Evolutionary conservation across 2,888 invertebrate species (phyloP).

Genomic region (Diachrysia chrysitis): DNA sequence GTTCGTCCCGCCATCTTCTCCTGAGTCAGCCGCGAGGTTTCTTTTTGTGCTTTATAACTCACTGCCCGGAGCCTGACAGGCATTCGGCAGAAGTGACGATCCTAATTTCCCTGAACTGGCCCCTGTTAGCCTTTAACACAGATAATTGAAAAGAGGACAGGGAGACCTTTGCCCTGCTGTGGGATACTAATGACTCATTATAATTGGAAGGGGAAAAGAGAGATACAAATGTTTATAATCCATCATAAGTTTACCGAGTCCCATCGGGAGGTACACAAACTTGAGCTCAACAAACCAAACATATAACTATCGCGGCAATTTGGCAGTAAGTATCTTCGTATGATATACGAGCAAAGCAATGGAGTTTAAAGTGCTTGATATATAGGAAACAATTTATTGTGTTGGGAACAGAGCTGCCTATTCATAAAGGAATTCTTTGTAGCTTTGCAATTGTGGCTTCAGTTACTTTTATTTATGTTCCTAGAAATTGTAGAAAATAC

Average conservation of each 20-base stretch:
- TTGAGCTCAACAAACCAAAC: neutral
- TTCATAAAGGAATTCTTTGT: conserved; percentile 2
- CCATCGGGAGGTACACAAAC: neutral
- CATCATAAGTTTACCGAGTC: neutral
- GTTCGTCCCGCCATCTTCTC: too few relatives aligned
- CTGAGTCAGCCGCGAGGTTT: too few relatives aligned
- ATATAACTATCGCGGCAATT: neutral
- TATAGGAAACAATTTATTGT: neutral
- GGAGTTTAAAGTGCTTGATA: neutral
- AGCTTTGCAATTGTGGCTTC: neutral
- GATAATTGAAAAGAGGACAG: too few relatives aligned
- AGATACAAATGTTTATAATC: too few relatives aligned
- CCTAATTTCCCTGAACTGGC: too few relatives aligned
- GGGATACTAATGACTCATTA: too few relatives aligned
- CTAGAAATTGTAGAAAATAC: neutral
- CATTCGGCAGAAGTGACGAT: too few relatives aligned
- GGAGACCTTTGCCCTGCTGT: too few relatives aligned
- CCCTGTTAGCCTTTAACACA: too few relatives aligned
- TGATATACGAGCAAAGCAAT: neutral
- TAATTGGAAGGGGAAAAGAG: too few relatives aligned
- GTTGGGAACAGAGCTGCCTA: neutral
- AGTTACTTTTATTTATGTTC: conserved; percentile 1
- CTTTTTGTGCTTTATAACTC: too few relatives aligned
- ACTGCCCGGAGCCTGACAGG: too few relatives aligned
- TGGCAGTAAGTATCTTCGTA: neutral